Evolutionary conservation across 2,113 vertebrate species (phyloP).

Genomic region (Tautogolabrus adspersus): DNA sequence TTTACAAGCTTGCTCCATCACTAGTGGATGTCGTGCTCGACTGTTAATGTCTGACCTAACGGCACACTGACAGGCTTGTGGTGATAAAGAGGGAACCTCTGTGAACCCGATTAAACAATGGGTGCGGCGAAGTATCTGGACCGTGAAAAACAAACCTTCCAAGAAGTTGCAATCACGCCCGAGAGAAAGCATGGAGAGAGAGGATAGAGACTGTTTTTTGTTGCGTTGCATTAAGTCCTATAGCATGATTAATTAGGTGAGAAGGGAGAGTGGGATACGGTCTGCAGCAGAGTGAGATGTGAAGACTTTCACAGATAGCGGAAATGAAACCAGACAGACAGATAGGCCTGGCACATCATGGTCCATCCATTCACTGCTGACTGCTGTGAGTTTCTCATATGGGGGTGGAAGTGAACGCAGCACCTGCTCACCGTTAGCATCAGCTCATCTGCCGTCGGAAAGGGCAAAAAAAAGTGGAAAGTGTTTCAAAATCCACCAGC

Average conservation of each 20-base stretch:
- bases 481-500: background rate
- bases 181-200: background rate
- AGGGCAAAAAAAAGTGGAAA: background rate
- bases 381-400: conserved; percentile 42
- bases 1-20: conserved; percentile 54
- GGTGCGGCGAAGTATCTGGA: conserved; percentile 1
- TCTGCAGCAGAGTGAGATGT: conserved; percentile 54
- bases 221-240: conserved; percentile 63
- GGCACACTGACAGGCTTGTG: conserved; percentile 11
- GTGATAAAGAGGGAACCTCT: conserved; percentile 45
- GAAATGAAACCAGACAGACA: conserved; percentile 4
- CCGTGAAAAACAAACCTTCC: conserved; percentile 14
- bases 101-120: conserved; percentile 45
- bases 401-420: conserved; percentile 47
- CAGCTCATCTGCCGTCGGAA: conserved; percentile 31
- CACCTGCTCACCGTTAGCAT: conserved; percentile 53
- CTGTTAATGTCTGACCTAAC: conserved; percentile 47
- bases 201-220: conserved; percentile 16
- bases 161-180: background rate
- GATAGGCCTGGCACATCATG: conserved; percentile 28
- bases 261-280: conserved; percentile 63
- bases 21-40: background rate
- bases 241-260: conserved; percentile 75
- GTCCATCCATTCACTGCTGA: conserved; percentile 39
- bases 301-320: conserved; percentile 51